Conservation (phyloP, 2,797 vertebrate genomes). For the Micromesistius poutassou region DNA sequence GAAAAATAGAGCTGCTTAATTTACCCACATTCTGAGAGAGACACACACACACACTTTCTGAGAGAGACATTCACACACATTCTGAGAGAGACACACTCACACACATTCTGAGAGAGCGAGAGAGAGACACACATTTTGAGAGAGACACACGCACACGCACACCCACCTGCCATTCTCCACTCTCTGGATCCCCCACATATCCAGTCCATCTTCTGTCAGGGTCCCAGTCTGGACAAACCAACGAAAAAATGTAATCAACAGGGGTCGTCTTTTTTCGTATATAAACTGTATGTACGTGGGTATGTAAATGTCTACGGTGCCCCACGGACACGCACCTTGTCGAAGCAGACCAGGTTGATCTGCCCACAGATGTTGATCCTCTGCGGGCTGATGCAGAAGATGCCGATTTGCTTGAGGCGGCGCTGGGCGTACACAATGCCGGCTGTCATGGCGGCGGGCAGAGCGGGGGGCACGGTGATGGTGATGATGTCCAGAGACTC, state of each 20-base stretch:
- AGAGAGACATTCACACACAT: constrained; percentile 59
- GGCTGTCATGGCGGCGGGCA: constrained; percentile 95
- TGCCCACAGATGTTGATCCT: constrained; percentile 98
- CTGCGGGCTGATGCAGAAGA: constrained; percentile 98
- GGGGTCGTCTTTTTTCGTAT: background rate
- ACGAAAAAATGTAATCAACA: background rate
- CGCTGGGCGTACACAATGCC: constrained; percentile 96
- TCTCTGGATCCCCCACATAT: constrained; percentile 93
- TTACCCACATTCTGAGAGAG: background rate
- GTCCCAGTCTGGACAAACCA: constrained; percentile 84
- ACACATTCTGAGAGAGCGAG: no score
- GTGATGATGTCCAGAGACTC: constrained; percentile 97
- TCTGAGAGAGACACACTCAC: constrained; percentile 71
- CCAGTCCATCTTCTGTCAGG: constrained; percentile 95
- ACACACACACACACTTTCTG: background rate
- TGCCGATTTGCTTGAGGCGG: constrained; percentile 85
- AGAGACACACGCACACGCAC: background rate
- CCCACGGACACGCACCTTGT: constrained; percentile 79
- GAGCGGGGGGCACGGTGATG: constrained; percentile 94
- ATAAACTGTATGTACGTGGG: background rate
- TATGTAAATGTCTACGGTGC: background rate
- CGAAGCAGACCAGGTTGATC: constrained; percentile 95
- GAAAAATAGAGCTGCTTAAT: background rate
- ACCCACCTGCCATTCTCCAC: constrained; percentile 81
- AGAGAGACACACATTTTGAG: background rate